Base-by-base conservation (phyloP, 2,888 invertebrate genomes). In the Cephus spinipes region DNA sequence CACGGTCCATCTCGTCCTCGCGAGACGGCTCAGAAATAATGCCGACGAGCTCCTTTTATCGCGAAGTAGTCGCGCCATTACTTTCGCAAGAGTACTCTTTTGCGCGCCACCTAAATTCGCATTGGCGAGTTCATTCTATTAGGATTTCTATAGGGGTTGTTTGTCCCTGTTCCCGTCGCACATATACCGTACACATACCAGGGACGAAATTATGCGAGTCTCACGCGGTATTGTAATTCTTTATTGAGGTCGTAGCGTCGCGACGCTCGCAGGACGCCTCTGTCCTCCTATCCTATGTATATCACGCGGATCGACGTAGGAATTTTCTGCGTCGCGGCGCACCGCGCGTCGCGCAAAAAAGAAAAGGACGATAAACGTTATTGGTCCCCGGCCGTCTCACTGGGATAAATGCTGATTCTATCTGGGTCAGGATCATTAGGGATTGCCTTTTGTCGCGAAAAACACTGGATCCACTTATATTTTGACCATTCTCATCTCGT, bases 351-450 rank as follows among this genome's bases (percentile, higher is more conserved):
- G 55, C 9, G 12, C 75, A 32, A 81, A 79, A 80, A 82, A 81
- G 80, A 79, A 73, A 79, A n/a, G 75, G 76, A 12, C 23, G 74
- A 33, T 35, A 35, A 35, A 35, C 34, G n/a, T 80, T 80, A 81
- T 85, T 78, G 80, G 78, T 78, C 76, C 71, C 68, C 30, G 12
- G 35, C 35, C 11, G 77, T 78, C 76, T 68, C 68, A 23, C 9
- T 23, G 74, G 74, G 80, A 77, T 76, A 80, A 80, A 77, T 77
- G 79, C 76, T 80, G 80, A 85, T 84, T 80, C 73, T 79, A 86
- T 88, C 82, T 88, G 77, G 87, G 84, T 86, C 86, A 83, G 84
- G 82, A 86, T 88, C 88, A 86, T 88, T 88, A 88, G 82, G 85
- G 82, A 83, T 85, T 78, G 82, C 80, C 83, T 81, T 85, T 86